A percentile compares a stretch with the other conserved stretches of the same genome.
Evolutionary conservation across 1,140 invertebrate genomes (phyloP).

Genomic region (Centruroides vittatus): DNA sequence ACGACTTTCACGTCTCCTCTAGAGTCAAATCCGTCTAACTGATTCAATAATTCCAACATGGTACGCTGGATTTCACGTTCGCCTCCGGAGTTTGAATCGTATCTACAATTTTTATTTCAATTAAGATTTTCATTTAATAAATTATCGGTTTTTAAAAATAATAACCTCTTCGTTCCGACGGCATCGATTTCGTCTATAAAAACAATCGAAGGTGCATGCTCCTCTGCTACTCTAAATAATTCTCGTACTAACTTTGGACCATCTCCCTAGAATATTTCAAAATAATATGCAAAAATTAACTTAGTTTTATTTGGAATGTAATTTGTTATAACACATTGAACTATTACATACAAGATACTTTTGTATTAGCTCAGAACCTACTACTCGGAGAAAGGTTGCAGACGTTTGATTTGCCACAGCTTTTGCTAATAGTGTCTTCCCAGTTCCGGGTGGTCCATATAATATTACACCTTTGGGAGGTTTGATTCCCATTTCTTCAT

Average conservation of each 20-base stretch:
- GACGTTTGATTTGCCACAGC: constrained; percentile 99
- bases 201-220: constrained; percentile 98
- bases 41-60: constrained; percentile 98
- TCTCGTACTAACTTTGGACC: constrained; percentile 97
- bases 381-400: constrained; percentile 94
- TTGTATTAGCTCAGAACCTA: constrained; percentile 97
- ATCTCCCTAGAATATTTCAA: constrained; percentile 88
- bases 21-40: constrained; percentile 97
- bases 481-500: constrained; percentile 99
- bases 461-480: constrained; percentile 98
- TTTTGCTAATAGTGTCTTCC: constrained; percentile 95
- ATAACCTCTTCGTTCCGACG: constrained; percentile 84
- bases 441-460: constrained; percentile 93
- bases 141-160: too few species aligned
- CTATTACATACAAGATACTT: constrained; percentile 70
- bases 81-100: constrained; percentile 98
- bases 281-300: too few species aligned
- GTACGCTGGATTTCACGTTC: constrained; percentile 99
- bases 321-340: background rate
- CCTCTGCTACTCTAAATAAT: constrained; percentile 94
- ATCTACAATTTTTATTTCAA: constrained; percentile 31
- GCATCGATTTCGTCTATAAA: constrained; percentile 99
- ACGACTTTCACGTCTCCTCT: constrained; percentile 93
- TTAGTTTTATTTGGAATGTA: background rate
- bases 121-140: background rate